Base-by-base conservation (phyloP, 2,888 invertebrate species). In the Heliconius aoede region DNA sequence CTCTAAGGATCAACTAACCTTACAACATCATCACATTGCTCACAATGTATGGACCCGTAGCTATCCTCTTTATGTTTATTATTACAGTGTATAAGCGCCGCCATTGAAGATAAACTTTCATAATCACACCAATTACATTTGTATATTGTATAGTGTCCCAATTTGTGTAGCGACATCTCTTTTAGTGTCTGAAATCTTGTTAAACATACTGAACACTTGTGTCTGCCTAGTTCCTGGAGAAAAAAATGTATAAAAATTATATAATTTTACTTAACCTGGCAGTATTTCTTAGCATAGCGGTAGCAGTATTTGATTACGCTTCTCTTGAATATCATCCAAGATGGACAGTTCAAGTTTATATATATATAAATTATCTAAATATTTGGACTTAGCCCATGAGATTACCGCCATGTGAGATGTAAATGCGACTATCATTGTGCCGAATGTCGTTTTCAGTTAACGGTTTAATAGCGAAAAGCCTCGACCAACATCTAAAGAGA, bases 81-180 rank as follows among this genome's bases (percentile, higher is more conserved):
- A 0, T 81, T 76, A 5, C 86, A 85, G 55, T 91, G 91, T 8
- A 80, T 85, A 0, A 81, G 15, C 0, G 84, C 86, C 0, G 87
- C 84, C 78, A 84, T 82, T 0, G 81, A 55, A 4, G 87, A 83
- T 0, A 82, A 69, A 0, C 85, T 83, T 9, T 82, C 84, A 51
- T 88, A 87, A 1, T 77, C 78, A 65, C 91, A 91, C 0, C 90
- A 78, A 0, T 77, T 77, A 67, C 91, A 91, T 0, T 80, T 80
- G 78, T 88, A 88, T 4, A 82, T 69, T 0, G 79, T 51, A 75
- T 85, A 90, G 72, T 91, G 91, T 9, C 82, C 84, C 0, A 24
- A 73, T 0, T 76, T 79, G 64, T 91, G 91, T 0, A 81, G 80
- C 0, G 80, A 60, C 0, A 85, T 46, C 0, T 82, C 67, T 0